Evolutionary conservation across 2,797 vertebrate species (phyloP).

Genomic region (Manis pentadactyla): DNA sequence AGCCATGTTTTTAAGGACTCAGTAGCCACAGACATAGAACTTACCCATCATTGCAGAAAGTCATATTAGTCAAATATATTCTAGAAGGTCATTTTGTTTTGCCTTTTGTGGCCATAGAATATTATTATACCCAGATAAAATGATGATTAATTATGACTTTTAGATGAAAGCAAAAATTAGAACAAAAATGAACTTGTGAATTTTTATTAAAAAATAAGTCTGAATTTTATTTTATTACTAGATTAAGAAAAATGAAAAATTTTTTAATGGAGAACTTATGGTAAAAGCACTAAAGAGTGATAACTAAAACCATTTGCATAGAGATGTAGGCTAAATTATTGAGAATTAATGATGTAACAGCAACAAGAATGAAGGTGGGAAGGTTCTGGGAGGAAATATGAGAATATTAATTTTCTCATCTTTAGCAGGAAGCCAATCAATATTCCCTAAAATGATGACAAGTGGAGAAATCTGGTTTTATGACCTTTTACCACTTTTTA

Average conservation of each 20-base stretch:
- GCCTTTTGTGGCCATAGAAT: neutral
- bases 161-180: neutral
- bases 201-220: neutral
- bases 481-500: neutral
- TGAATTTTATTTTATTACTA: neutral
- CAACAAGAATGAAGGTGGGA: neutral
- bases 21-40: neutral
- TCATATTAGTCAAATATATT: neutral
- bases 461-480: conserved; percentile 18
- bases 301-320: neutral
- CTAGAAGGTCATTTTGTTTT: neutral
- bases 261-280: neutral
- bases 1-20: neutral
- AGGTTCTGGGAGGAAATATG: neutral
- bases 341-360: neutral
- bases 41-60: neutral
- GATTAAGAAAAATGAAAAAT: neutral
- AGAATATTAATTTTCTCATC: neutral
- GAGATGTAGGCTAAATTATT: neutral
- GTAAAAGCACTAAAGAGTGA: neutral
- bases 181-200: neutral
- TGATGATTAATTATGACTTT: neutral
- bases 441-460: conserved; percentile 1
- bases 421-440: neutral
- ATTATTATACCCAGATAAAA: neutral